Base-by-base conservation (phyloP, 2,888 invertebrate genomes). In the Yponomeuta plumbellus region DNA sequence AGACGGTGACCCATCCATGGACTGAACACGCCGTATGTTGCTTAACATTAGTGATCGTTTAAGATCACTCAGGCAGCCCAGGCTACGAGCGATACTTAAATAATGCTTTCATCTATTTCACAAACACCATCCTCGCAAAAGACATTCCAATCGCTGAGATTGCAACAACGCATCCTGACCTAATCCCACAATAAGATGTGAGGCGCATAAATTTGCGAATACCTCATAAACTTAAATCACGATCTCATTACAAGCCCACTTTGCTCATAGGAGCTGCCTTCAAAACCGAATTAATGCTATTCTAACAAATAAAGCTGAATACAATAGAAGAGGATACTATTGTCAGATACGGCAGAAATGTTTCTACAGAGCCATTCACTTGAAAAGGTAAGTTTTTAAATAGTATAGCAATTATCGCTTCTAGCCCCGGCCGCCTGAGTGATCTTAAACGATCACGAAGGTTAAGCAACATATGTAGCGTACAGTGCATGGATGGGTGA, bases 161-260 rank as follows among this genome's bases (percentile, higher is more conserved):
- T 52, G 44, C 44, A 52, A 52, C 44, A 52, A 52, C 44, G 44
- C 44, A 52, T 52, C 44, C 44, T 52, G 44, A 52, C 44, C 44
- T 52, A 52, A 52, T 52, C 44, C 17, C 44, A 52, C 44, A 52
- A 52, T 52, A 17, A 52, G 44, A 52, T 52, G 44, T 52, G 44
- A 52, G 44, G 44, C 44, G 44, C 44, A 52, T 52, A 68, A 62
- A 64, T 68, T 22, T 40, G 26, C 23, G 52, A 56, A 63, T 67
- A 11, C 22, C 74, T 77, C 72, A 72, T 74, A 74, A 70, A 71
- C 71, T 69, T 70, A 75, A 74, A 76, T 79, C 82, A 83, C 81
- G 82, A 83, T 77, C 76, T 76, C 77, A 80, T 81, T 76, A 77
- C 75, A 69, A 73, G 73, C 34, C 61, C 61, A 26, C 26, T 61